Evolutionary conservation across 2,888 invertebrate species (phyloP).

Genomic region (Lepidochrysops patricia): DNA sequence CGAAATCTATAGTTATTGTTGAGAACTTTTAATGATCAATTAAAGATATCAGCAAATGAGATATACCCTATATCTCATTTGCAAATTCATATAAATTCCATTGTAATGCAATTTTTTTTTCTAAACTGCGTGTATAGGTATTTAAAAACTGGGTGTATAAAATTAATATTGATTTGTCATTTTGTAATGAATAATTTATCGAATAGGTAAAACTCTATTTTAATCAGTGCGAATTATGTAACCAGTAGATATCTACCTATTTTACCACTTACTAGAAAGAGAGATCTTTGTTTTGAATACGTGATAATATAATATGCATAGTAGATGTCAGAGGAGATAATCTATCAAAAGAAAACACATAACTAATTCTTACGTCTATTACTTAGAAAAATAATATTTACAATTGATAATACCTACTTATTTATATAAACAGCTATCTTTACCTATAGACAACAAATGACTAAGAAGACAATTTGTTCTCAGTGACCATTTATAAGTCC

Average conservation of each 20-base stretch:
- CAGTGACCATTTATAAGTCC: slow-evolving; percentile 1
- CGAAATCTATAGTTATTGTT: too few relatives aligned
- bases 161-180: too few relatives aligned
- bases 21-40: too few relatives aligned
- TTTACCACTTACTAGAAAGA: too few relatives aligned
- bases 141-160: too few relatives aligned
- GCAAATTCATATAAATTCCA: too few relatives aligned
- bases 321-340: neutral
- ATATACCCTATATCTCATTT: too few relatives aligned
- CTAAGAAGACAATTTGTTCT: neutral
- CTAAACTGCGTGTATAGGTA: too few relatives aligned
- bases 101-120: too few relatives aligned
- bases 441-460: neutral
- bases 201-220: too few relatives aligned
- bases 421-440: neutral
- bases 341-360: neutral
- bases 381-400: neutral
- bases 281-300: neutral
- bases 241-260: neutral
- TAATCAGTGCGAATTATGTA: neutral
- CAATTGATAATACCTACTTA: neutral
- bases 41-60: too few relatives aligned
- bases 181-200: too few relatives aligned
- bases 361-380: neutral
- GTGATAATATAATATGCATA: neutral